Percentiles rank a stretch among this genome's conserved stretches.
Conservation (phyloP, 64 coral and sea anemone species). For the Stichodactyla mertensii region DNA sequence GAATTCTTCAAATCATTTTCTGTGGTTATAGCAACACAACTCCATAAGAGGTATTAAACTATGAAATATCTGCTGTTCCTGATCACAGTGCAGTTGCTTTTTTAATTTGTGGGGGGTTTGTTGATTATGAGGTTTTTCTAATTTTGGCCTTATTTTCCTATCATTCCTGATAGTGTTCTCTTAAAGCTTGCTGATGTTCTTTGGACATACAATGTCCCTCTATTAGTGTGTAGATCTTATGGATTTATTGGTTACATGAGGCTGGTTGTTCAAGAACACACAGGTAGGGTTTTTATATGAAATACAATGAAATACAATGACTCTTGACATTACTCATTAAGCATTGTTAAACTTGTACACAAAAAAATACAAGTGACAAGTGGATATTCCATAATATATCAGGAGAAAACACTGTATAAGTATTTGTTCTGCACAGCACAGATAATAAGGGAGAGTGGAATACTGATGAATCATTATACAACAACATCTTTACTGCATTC, state of each 20-base stretch:
- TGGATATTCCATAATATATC: no score
- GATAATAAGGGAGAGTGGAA: no score
- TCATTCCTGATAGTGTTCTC: neutral
- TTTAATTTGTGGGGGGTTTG: no score
- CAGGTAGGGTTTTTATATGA: slow-evolving; percentile 60
- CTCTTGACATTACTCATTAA: no score
- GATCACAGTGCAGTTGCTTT: no score
- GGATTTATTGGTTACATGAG: slow-evolving; percentile 98
- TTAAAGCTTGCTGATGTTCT: slow-evolving; percentile 76
- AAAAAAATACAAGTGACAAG: no score
- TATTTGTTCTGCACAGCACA: no score
- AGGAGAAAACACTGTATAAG: no score
- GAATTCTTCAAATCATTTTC: slow-evolving; percentile 87
- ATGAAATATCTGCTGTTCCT: neutral
- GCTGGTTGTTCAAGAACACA: slow-evolving; percentile 78
- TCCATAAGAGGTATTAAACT: slow-evolving; percentile 69
- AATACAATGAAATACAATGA: no score
- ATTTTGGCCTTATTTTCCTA: neutral
- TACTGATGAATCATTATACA: no score
- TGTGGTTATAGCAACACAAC: slow-evolving; percentile 92
- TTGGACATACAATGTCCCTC: slow-evolving; percentile 68
- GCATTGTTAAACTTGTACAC: no score
- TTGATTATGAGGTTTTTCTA: neutral
- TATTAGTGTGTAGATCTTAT: slow-evolving; percentile 87
- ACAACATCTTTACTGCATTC: no score